phyloP scores from a whole-genome alignment of 2,888 invertebrate species.

The Drosophila paranaensis region DNA sequence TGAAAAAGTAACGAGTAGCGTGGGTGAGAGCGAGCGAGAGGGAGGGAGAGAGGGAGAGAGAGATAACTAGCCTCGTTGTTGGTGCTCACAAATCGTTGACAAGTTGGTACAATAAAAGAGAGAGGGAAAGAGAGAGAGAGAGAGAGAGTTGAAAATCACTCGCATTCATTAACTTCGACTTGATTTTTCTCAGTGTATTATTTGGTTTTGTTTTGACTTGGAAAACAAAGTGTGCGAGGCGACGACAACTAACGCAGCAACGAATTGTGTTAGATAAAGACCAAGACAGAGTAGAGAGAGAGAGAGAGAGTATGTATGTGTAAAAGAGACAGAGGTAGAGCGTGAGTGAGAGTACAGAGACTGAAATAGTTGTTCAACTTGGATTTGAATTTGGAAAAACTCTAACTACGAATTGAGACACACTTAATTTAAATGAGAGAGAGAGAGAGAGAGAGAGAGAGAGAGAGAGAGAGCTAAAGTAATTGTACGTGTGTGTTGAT shows the following conservation, averaged over 20 bases:
- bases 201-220: slow-evolving; percentile 12
- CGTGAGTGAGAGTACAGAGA: slow-evolving; percentile 4
- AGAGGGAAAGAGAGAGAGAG: slow-evolving; percentile 16
- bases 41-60: not conserved
- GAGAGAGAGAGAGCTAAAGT: slow-evolving; percentile 21
- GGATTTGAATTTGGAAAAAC: slow-evolving; percentile 45
- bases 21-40: not conserved
- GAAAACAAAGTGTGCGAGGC: slow-evolving; percentile 62
- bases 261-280: slow-evolving; percentile 33
- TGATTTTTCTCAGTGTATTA: slow-evolving; percentile 16
- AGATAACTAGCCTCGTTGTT: slow-evolving; percentile 28
- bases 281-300: slow-evolving; percentile 11
- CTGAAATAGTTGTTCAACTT: slow-evolving; percentile 32
- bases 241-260: slow-evolving; percentile 59
- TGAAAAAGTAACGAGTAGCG: slow-evolving; percentile 1
- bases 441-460: slow-evolving; percentile 17
- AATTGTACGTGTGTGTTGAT: slow-evolving; percentile 3
- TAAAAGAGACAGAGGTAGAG: slow-evolving; percentile 3
- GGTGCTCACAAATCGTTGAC: slow-evolving; percentile 25
- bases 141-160: slow-evolving; percentile 44
- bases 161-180: slow-evolving; percentile 18
- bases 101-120: slow-evolving; percentile 11
- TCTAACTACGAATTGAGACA: slow-evolving; percentile 68
- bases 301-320: slow-evolving; percentile 6
- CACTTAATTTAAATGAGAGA: slow-evolving; percentile 39